phyloP scores from a whole-genome alignment of 1,140 invertebrate species.

The Pemphigus obesinymphae region DNA sequence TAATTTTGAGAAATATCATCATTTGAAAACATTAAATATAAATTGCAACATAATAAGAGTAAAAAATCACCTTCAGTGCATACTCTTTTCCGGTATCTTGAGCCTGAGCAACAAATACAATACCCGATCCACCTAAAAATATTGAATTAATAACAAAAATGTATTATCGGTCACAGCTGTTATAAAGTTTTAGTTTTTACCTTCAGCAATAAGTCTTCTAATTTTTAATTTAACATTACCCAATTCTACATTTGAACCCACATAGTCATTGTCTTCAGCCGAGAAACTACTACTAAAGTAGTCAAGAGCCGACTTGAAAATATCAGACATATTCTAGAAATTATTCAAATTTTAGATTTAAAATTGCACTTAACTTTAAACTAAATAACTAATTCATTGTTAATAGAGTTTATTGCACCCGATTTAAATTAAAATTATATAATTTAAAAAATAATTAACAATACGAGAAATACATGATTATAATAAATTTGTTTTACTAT shows the following conservation, averaged over 20 bases:
- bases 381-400: background rate
- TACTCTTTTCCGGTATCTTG: slow-evolving; percentile 78
- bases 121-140: slow-evolving; percentile 82
- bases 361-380: background rate
- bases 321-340: slow-evolving; percentile 68
- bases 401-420: background rate
- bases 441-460: background rate
- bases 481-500: background rate
- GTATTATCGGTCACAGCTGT: background rate
- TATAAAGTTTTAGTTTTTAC: slow-evolving; percentile 53
- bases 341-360: background rate
- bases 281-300: slow-evolving; percentile 64
- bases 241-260: slow-evolving; percentile 84
- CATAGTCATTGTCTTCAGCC: slow-evolving; percentile 75
- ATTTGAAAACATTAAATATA: too few relatives aligned
- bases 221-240: slow-evolving; percentile 82
- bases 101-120: slow-evolving; percentile 91
- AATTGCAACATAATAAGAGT: too few relatives aligned
- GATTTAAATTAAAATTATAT: background rate
- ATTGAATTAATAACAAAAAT: slow-evolving; percentile 42
- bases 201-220: slow-evolving; percentile 88
- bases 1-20: too few relatives aligned
- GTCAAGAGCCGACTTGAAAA: slow-evolving; percentile 82
- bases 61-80: slow-evolving; percentile 69
- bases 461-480: background rate